Evolutionary conservation across 2,888 invertebrate species (phyloP).

Genomic region (Pedicia rivosa): DNA sequence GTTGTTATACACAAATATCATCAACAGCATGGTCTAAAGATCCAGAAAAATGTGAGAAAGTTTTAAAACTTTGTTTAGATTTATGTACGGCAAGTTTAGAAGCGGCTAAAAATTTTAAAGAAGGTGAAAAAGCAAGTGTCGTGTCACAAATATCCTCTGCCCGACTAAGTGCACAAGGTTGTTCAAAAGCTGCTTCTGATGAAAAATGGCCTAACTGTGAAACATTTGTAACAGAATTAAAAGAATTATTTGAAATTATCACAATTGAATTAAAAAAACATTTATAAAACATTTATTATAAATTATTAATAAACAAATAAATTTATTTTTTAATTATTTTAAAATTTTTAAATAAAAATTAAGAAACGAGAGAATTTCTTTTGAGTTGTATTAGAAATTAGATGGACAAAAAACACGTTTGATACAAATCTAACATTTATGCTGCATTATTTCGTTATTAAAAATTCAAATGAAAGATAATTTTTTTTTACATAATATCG

Average conservation of each 20-base stretch:
- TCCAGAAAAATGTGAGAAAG: constrained; percentile 40
- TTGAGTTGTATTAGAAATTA: no score
- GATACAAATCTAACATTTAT: no score
- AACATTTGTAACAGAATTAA: constrained; percentile 24
- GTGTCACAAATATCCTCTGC: constrained; percentile 42
- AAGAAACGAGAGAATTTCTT: no score
- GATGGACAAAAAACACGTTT: no score
- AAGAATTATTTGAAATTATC: constrained; percentile 14
- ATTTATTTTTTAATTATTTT: no score
- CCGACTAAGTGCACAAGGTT: constrained; percentile 38
- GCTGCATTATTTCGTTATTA: no score
- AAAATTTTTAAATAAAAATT: no score
- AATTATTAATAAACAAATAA: no score
- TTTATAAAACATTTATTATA: constrained; percentile 1
- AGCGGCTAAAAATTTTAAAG: constrained; percentile 32
- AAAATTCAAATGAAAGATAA: no score
- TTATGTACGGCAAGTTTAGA: constrained; percentile 41
- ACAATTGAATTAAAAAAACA: neutral
- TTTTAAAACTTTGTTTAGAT: constrained; percentile 40
- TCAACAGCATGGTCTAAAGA: constrained; percentile 36
- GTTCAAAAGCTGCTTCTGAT: constrained; percentile 34
- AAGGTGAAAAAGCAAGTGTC: constrained; percentile 35
- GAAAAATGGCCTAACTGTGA: constrained; percentile 33
- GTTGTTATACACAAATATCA: constrained; percentile 49
- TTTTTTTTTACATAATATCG: no score